phyloP scores from a whole-genome alignment of 2,797 vertebrate species.

The Hephaestus fuliginosus region DNA sequence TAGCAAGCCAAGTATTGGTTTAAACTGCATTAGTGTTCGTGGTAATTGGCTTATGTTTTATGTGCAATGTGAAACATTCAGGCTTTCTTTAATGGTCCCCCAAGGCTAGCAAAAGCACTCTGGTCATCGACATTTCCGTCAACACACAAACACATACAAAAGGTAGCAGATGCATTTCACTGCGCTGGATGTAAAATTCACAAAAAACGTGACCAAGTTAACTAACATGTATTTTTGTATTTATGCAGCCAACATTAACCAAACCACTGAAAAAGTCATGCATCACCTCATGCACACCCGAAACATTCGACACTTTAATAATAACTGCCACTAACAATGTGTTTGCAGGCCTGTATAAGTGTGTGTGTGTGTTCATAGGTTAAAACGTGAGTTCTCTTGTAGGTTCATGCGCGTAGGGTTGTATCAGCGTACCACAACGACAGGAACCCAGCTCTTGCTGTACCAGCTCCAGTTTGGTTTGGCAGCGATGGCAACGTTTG shows the following conservation, averaged over 20 bases:
- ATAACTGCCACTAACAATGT: background rate
- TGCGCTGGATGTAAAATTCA: constrained; percentile 13
- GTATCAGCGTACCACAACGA: constrained; percentile 92
- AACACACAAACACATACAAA: constrained; percentile 55
- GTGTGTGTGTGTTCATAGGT: background rate
- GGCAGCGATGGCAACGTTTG: constrained; percentile 98
- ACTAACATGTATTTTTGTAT: constrained; percentile 8
- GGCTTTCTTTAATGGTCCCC: constrained; percentile 61
- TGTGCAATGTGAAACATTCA: constrained; percentile 72
- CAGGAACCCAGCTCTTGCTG: constrained; percentile 98
- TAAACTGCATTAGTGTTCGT: constrained; percentile 79
- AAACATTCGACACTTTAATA: background rate
- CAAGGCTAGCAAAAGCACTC: constrained; percentile 56
- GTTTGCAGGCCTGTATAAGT: background rate
- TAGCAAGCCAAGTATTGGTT: constrained; percentile 77
- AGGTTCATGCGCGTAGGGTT: background rate
- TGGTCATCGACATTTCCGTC: constrained; percentile 55
- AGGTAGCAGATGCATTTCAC: constrained; percentile 28
- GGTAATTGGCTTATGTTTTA: constrained; percentile 84
- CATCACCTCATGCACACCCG: background rate
- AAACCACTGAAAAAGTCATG: background rate
- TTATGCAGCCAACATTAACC: constrained; percentile 1
- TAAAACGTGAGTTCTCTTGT: background rate
- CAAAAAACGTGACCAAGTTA: constrained; percentile 8
- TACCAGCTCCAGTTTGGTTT: constrained; percentile 99